Evolutionary conservation across 2,797 vertebrate species (phyloP), one percentile per base, ranked within the genome.

Genomic region (Naso thynnoides): DNA sequence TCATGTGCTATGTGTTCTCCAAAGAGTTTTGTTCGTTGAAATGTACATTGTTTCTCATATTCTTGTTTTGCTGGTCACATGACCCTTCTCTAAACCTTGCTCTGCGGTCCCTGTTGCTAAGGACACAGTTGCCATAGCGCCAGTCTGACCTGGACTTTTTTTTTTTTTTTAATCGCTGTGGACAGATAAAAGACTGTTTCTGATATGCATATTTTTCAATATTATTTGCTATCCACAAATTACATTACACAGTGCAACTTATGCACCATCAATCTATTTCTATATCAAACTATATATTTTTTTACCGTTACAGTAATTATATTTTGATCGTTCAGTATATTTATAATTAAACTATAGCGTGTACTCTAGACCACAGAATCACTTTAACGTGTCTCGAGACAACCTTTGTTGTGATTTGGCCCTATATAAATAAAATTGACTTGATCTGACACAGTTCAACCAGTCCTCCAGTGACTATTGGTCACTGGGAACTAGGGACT

Each of bases 1-100:
- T n/a, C n/a, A n/a, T n/a, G n/a, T n/a, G 18, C 39, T 49, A 23
- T 67, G 89, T 90, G 83, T 97, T 96, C 96, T 93, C 96, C 96
- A 73, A 97, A 97, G 31, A 95, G 90, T 33, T 83, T 96, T 97
- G 88, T 96, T 98, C 96, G 94, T 97, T 98, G 93, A 96, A 98
- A 4, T 96, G 96, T 49, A 98, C 94, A 90, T 94, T 94, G 90
- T 96, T 97, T 76, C 96, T 97, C 66, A 96, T 81, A 68, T 93
- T 96, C 89, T 92, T 96, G 11, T 83, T 96, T 90, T 96, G 96
- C 1, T 95, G 91, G 41, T 95, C 94, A 83, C 97, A 97, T 65
- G 93, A 93, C 3, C 96, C 96, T 60, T 96, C 95, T 0, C 96
- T 94, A 66, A 91, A 90, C 14, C 97, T 96, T 15, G 77, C 27